Base-by-base conservation (phyloP, 2,888 invertebrate genomes). In the Parascotia fuliginaria region DNA sequence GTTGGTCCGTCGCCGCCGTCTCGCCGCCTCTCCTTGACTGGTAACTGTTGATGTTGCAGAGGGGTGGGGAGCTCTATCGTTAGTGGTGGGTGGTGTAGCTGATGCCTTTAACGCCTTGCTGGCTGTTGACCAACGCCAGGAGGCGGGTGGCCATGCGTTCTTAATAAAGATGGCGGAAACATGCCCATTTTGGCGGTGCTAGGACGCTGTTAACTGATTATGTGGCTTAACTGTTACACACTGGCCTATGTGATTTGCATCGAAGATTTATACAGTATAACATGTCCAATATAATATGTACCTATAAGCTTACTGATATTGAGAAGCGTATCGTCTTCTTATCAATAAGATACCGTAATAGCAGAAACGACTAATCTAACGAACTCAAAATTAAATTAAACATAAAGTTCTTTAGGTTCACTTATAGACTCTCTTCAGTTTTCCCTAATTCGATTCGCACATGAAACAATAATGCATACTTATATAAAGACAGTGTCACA, bases 51-150 rank as follows among this genome's bases (percentile, higher is more conserved):
- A 60, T 52, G 54, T 53, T 55, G 45, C 51, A 62, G 61, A 72
- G 70, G 74, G 76, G 61, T 61, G 73, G 73, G 79, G 59, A 73
- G 85, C 54, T 75, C 87, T 76, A 76, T 75, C 62, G 67, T 74
- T 61, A 75, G 53, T 83, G 88, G 89, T 75, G 78, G 81, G 81
- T 77, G 83, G 81, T 81, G 82, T 83, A 82, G 87, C 86, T 85
- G 87, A 89, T 89, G 89, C 90, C 90, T 89, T 90, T 91, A 90
- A 91, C 90, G 90, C 90, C 89, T 88, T 84, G 89, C 89, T 90
- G 90, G 90, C 87, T 82, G 83, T 78, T 88, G 89, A 89, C 90
- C 90, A 90, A 87, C 86, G 87, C 85, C 79, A 83, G 89, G 86
- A 86, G 88, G 88, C 79, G 83, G 85, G 84, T 79, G 79, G 82